These are phyloP conservation scores for Argyresthia goedartella DNA, from an alignment of 2,888 invertebrate species.

Conservation along the genomic window DNA sequence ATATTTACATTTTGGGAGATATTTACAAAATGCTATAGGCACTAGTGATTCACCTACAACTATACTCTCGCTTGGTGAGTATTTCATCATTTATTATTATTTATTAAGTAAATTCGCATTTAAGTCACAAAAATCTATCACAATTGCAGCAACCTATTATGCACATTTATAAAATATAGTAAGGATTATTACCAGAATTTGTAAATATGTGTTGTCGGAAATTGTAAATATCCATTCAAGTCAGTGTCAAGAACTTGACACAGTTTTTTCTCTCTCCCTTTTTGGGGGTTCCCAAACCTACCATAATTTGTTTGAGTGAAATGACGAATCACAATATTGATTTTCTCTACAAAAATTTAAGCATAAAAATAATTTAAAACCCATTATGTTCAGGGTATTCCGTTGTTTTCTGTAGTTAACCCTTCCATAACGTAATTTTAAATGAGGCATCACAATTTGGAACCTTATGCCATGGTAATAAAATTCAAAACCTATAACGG, in stretches of 20 bases:
- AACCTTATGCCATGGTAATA: no score
- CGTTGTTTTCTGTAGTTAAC: no score
- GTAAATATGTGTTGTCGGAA: neutral
- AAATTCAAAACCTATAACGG: no score
- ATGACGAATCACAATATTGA: no score
- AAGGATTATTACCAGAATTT: neutral
- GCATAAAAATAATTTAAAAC: no score
- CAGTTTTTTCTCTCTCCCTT: neutral
- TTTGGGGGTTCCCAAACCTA: neutral
- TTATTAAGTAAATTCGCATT: neutral
- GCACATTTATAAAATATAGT: neutral
- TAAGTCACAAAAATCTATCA: neutral
- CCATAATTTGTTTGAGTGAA: no score
- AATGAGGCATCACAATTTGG: no score
- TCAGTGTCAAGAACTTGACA: neutral
- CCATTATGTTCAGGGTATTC: no score
- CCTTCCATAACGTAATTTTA: no score
- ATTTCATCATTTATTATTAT: neutral
- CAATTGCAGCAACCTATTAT: conserved; percentile 11
- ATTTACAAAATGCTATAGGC: conserved; percentile 23
- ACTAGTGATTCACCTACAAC: conserved; percentile 26
- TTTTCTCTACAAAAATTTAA: no score
- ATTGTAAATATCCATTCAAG: neutral
- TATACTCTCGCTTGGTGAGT: neutral
- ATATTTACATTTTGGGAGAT: conserved; percentile 28